These are phyloP conservation scores for Drosophila hamatofila DNA, from an alignment of 2,888 invertebrate species.

Conservation along the genomic window DNA sequence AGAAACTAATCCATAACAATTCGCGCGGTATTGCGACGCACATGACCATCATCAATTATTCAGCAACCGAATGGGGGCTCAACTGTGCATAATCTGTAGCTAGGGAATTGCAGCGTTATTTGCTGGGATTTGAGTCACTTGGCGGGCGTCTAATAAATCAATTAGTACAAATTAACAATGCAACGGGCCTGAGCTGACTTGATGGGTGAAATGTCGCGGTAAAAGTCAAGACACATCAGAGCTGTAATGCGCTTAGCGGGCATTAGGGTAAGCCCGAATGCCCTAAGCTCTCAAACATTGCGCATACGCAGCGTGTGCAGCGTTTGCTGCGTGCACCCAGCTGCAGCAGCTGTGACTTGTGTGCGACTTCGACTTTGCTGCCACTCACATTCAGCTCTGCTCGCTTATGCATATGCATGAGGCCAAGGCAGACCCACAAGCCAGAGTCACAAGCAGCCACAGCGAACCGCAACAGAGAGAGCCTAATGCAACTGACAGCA, in stretches of 20 bases:
- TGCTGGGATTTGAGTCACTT: constrained; percentile 17
- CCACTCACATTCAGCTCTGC: constrained; percentile 31
- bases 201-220: background rate
- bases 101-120: constrained; percentile 19
- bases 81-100: constrained; percentile 31
- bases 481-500: constrained; percentile 51
- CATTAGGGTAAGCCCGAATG: constrained; percentile 31
- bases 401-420: constrained; percentile 65
- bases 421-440: constrained; percentile 13
- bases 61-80: constrained; percentile 4
- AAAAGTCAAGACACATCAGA: constrained; percentile 34
- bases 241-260: constrained; percentile 55
- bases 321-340: constrained; percentile 15
- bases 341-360: constrained; percentile 13
- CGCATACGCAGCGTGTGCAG: constrained; percentile 51
- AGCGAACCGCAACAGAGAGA: constrained; percentile 7
- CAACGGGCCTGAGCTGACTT: constrained; percentile 12
- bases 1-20: constrained; percentile 52
- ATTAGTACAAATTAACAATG: constrained; percentile 51
- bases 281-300: constrained; percentile 37
- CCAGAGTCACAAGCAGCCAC: background rate
- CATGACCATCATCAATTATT: constrained; percentile 53
- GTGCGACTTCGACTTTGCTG: constrained; percentile 15
- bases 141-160: constrained; percentile 52
- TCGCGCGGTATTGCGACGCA: constrained; percentile 18